A percentile compares a stretch with the other conserved stretches of the same genome.
These are phyloP conservation scores for Pagrus major DNA, from an alignment of 2,113 vertebrate species.

Conservation along the genomic window DNA sequence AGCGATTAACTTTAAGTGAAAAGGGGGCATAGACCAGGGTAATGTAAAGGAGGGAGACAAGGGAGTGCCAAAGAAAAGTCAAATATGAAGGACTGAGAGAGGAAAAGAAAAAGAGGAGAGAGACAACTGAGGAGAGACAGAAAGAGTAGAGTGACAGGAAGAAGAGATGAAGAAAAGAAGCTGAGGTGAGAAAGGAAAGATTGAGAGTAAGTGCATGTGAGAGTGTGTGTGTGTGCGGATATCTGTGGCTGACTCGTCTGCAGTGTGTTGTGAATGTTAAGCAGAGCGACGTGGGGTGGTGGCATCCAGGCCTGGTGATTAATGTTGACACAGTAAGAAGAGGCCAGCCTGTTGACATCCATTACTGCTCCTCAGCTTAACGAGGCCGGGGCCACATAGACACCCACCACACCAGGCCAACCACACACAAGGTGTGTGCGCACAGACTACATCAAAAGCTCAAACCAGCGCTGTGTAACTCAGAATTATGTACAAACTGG, in stretches of 20 bases:
- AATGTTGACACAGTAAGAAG: slow-evolving; percentile 73
- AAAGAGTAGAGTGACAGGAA: not conserved
- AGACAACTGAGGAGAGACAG: not conserved
- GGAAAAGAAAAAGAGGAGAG: not conserved
- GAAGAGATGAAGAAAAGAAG: no score
- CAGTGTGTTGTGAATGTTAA: slow-evolving; percentile 52
- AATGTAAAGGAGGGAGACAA: not conserved
- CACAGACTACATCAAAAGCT: not conserved
- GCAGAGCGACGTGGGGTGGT: slow-evolving; percentile 14
- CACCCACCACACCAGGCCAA: slow-evolving; percentile 30
- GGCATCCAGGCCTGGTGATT: slow-evolving; percentile 72
- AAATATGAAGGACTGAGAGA: slow-evolving; percentile 12
- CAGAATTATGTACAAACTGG: not conserved
- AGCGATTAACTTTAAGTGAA: slow-evolving; percentile 86
- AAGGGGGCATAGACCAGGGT: slow-evolving; percentile 55
- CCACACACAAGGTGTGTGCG: not conserved
- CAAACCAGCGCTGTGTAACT: not conserved
- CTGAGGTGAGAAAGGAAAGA: slow-evolving; percentile 27
- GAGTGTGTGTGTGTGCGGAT: not conserved
- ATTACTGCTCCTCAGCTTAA: slow-evolving; percentile 65
- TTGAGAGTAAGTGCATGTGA: not conserved
- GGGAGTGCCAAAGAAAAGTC: not conserved
- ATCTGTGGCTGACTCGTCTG: not conserved
- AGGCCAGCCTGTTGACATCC: slow-evolving; percentile 68
- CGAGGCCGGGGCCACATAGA: slow-evolving; percentile 58